phyloP scores from a whole-genome alignment of 1,140 invertebrate species.

The Oedothorax gibbosus region DNA sequence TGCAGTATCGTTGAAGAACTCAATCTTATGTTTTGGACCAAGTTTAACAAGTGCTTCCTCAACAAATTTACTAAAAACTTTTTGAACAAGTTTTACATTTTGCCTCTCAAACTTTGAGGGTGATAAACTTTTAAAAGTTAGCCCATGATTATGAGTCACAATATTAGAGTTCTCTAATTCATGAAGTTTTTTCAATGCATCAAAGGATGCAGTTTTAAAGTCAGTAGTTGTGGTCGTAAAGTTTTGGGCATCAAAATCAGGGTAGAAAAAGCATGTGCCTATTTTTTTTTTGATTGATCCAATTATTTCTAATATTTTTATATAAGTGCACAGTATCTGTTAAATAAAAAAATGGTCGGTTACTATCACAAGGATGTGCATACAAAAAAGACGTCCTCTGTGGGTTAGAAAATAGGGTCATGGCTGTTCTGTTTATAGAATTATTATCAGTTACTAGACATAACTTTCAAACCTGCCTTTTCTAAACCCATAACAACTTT shows the following conservation, averaged over 20 bases:
- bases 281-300: slow-evolving; percentile 28
- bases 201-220: slow-evolving; percentile 19
- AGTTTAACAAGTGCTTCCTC: slow-evolving; percentile 25
- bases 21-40: slow-evolving; percentile 8
- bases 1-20: not conserved
- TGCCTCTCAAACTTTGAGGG: slow-evolving; percentile 49
- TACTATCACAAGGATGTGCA: not conserved
- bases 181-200: not conserved
- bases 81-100: slow-evolving; percentile 52
- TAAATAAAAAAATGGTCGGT: slow-evolving; percentile 35
- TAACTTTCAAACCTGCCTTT: slow-evolving; percentile 15
- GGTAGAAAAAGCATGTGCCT: not conserved
- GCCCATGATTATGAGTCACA: slow-evolving; percentile 43
- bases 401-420: slow-evolving; percentile 41
- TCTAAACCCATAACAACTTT: slow-evolving; percentile 55
- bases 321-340: slow-evolving; percentile 42
- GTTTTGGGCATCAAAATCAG: slow-evolving; percentile 12
- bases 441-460: slow-evolving; percentile 53
- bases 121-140: slow-evolving; percentile 25
- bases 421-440: slow-evolving; percentile 60
- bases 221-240: not conserved
- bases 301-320: slow-evolving; percentile 33
- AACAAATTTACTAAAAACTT: slow-evolving; percentile 56
- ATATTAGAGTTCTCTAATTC: slow-evolving; percentile 21
- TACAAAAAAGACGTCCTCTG: slow-evolving; percentile 18